Conservation (phyloP, 2,797 vertebrate species). For the Poecilia velifera region DNA sequence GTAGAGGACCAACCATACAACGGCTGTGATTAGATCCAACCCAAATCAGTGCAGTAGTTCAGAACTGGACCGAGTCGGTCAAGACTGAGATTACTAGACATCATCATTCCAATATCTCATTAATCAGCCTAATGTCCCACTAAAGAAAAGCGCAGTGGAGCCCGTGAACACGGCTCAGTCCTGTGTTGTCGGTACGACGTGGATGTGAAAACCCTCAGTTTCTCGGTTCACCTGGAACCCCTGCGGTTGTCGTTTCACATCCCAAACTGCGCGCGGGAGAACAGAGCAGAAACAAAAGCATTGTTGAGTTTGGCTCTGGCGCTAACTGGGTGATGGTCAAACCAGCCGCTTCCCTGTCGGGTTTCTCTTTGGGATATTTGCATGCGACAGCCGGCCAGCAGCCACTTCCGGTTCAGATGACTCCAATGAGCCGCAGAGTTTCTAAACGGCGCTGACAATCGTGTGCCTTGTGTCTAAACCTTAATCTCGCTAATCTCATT, state of each 20-base stretch:
- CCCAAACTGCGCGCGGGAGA: not conserved
- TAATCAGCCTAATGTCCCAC: not conserved
- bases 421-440: conserved; percentile 39
- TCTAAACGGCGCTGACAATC: conserved; percentile 10
- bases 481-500: conserved; percentile 6
- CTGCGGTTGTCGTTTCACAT: not conserved
- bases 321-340: conserved; percentile 30
- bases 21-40: not conserved
- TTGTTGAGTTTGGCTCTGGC: conserved; percentile 22
- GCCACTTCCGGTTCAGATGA: conserved; percentile 35
- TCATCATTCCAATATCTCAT: not conserved
- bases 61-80: not conserved
- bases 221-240: conserved; percentile 8
- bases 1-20: not conserved
- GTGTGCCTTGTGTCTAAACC: not conserved
- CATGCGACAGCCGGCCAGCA: conserved; percentile 42
- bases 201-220: conserved; percentile 16
- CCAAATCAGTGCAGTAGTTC: not conserved
- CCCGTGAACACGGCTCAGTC: not conserved
- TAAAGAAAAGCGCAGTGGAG: not conserved
- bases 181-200: not conserved
- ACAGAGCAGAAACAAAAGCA: conserved; percentile 2
- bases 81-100: not conserved
- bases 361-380: conserved; percentile 45
- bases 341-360: conserved; percentile 33